A percentile compares a stretch with the other conserved stretches of the same genome.
Conservation (phyloP, 2,888 invertebrate genomes). For the Phragmatobia fuliginosa region DNA sequence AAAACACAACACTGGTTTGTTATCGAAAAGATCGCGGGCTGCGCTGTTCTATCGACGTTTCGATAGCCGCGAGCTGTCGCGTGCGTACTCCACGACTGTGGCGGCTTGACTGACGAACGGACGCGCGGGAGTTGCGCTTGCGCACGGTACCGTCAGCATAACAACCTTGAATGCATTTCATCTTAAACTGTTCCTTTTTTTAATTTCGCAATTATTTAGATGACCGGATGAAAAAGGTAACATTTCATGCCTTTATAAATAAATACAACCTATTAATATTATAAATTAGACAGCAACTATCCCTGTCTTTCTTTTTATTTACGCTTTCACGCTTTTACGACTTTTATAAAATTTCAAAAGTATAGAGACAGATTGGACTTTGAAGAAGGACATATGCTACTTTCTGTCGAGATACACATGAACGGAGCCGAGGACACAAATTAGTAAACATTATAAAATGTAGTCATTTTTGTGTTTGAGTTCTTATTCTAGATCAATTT, state of each 20-base stretch:
- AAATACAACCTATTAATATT: too few species aligned
- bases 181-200: conserved; percentile 60
- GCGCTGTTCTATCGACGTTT: conserved; percentile 60
- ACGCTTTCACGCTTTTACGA: too few species aligned
- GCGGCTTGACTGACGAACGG: conserved; percentile 63
- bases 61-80: conserved; percentile 57
- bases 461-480: too few species aligned
- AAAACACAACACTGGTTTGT: conserved; percentile 68
- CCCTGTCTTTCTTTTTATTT: too few species aligned
- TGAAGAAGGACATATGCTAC: too few species aligned
- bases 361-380: too few species aligned
- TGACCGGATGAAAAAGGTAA: conserved; percentile 23
- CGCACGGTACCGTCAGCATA: conserved; percentile 61
- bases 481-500: too few species aligned
- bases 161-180: conserved; percentile 69
- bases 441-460: too few species aligned
- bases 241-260: neutral
- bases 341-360: too few species aligned
- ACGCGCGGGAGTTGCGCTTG: conserved; percentile 57
- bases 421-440: too few species aligned
- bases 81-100: conserved; percentile 52
- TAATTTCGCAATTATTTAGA: conserved; percentile 33
- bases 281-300: too few species aligned
- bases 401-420: too few species aligned
- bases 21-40: conserved; percentile 59